Conservation (phyloP, 2,888 invertebrate genomes). For the Girardia tigrina region DNA sequence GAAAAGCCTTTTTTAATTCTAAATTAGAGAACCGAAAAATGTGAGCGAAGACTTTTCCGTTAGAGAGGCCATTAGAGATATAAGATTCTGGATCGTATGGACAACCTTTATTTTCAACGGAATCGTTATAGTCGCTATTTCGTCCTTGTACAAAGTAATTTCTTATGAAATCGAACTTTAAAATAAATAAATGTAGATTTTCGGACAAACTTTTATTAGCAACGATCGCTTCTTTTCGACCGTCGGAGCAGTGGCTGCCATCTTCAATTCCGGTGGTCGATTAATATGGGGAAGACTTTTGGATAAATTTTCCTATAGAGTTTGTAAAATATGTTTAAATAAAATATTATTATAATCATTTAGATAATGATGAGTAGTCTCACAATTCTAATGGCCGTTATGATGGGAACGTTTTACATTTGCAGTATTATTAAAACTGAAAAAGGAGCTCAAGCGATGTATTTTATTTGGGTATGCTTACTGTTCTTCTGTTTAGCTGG, state of each 20-base stretch:
- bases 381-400: slow-evolving; percentile 39
- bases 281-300: slow-evolving; percentile 51
- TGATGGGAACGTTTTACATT: slow-evolving; percentile 40
- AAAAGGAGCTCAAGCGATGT: slow-evolving; percentile 36
- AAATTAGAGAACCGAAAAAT: too few species aligned
- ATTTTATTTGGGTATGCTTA: slow-evolving; percentile 44
- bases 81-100: slow-evolving; percentile 45
- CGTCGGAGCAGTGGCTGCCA: slow-evolving; percentile 51
- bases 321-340: neutral
- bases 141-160: slow-evolving; percentile 46
- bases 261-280: slow-evolving; percentile 51
- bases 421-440: slow-evolving; percentile 40
- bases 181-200: slow-evolving; percentile 41
- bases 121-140: slow-evolving; percentile 44
- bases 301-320: neutral
- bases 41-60: neutral
- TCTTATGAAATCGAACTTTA: neutral
- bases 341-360: neutral
- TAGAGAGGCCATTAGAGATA: neutral
- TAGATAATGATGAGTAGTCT: slow-evolving; percentile 35
- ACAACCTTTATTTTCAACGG: slow-evolving; percentile 45
- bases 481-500: slow-evolving; percentile 46
- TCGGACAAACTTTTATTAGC: slow-evolving; percentile 50
- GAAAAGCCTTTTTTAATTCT: too few species aligned
- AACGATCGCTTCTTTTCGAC: slow-evolving; percentile 52